Base-by-base conservation (phyloP, 2,888 invertebrate genomes). In the Lysandra bellargus region DNA sequence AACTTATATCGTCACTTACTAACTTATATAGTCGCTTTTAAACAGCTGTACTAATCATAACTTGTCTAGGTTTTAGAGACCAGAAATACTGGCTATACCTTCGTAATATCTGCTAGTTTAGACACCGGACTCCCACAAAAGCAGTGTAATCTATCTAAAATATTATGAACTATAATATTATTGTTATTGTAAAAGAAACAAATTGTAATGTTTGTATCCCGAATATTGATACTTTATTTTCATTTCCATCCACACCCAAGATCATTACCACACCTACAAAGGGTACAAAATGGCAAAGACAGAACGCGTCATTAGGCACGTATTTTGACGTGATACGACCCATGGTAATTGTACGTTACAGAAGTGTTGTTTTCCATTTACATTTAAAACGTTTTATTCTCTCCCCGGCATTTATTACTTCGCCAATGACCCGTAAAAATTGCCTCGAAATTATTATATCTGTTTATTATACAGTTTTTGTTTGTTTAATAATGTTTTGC, bases 321-420 rank as follows among this genome's bases (percentile, higher is more conserved):
- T 75, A 53, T 53, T 53, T 75, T 75, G 53, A 75, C 30, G 75
- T 49, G 74, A 74, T 74, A 74, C 49, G 53, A 49, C 30, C 49
- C 49, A 4, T 2, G 23, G 74, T 74, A 57, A 60, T 76, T 57
- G 78, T 69, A 69, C 79, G 57, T 78, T 72, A 69, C 73, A 79
- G 79, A 81, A 80, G 74, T 76, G 76, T 78, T 89, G 91, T 90
- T 92, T 91, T 88, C 83, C 86, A 90, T 91, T 91, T 88, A 89
- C 90, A 90, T 89, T 88, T 84, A 90, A 89, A 92, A 88, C 88
- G 89, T 88, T 90, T 88, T 86, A 87, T 78, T 85, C 85, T 82
- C 84, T 86, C 84, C 81, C 83, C 82, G 80, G 82, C 86, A 86
- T 89, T 89, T 91, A 88, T 83, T 79, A 81, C 81, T 75, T 80